Base-by-base conservation (phyloP, 1,140 invertebrate genomes). In the Micrasema longulum region DNA sequence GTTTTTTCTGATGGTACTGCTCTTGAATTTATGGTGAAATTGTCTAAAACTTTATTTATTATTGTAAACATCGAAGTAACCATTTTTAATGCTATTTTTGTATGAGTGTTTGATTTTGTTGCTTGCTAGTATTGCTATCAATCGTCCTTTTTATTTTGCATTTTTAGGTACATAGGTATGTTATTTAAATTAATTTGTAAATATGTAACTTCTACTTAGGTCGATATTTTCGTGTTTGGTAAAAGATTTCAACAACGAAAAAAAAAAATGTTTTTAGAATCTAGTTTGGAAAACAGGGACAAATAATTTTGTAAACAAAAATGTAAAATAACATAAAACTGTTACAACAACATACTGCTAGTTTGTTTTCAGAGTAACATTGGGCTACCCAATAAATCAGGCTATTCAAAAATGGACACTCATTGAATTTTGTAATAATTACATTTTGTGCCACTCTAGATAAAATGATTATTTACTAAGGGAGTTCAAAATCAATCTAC, bases 311-410 rank as follows among this genome's bases (percentile, higher is more conserved):
- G 26, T 31, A 16, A 48, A 20, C 45, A 48, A 48, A 48, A 48
- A 11, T n/a, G 11, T 2, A 1, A 18, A 20, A 48, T 1, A 18
- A 48, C 9, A 20, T 20, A 22, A 20, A 10, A 48, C 1, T 48
- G 47, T 48, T 48, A 18, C 11, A 1, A 18, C 11, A 22, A 48
- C 47, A 10, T 3, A 20, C 9, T 18, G n/a, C 43, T 3, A 1
- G 50, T 53, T 53, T 53, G 22, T 23, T n/a, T 2, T 5, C 7
- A 22, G 63, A 67, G 9, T 31, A 67, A 43, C 62, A 62, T 67
- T 72, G 41, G 11, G 26, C 26, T 14, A n/a, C 18, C 20, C 55
- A 35, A 69, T 73, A 73, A 73, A 73, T 73, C 71, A 73, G 52
- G 38, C 60, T 43, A 64, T 63, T 67, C 14, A 65, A 62, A 60